Evolutionary conservation across 2,797 vertebrate genomes (phyloP), one percentile per base, ranked within the genome.

Genomic region (Anabacerthia variegaticeps): DNA sequence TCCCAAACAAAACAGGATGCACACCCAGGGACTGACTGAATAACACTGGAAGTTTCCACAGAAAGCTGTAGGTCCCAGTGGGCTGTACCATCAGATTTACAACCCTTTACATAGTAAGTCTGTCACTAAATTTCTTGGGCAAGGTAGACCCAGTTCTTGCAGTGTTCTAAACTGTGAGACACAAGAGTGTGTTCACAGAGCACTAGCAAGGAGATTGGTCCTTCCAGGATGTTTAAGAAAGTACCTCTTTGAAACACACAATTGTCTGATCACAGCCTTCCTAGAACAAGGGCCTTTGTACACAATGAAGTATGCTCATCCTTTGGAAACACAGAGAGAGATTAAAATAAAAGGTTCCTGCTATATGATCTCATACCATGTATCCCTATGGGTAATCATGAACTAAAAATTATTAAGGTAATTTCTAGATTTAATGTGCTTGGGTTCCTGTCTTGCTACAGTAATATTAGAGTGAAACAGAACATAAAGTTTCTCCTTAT

Each of bases 321-420:
- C 88, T 95, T 87, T 91, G 89, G 74, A 95, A 93, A 88, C 63
- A 78, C 69, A 92, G 55, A 46, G 77, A 95, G 43, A 94, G 67
- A 91, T 36, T 62, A 76, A 89, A 89, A 73, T 36, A 78, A 87
- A 67, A 90, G 14, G 48, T 59, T 95, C 85, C 51, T 92, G 74
- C 48, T 82, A 75, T 71, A 58, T 74, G 68, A 93, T 58, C 67
- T 27, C 19, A 79, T 55, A 77, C 36, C 21, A 7, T 92, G 85
- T 76, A 61, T 94, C 85, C 43, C 83, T 92, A 81, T 51, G 32
- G 81, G 36, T 30, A 90, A 63, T 52, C n/a, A 72, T 36, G 61
- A 92, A 75, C 73, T 94, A 77, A 82, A 93, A 48, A 59, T 51
- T 88, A 59, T 74, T 71, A 71, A 92, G 78, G 37, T 59, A 2